These are phyloP conservation scores for Bugulina stolonifera DNA, from an alignment of 2,888 invertebrate genomes.

Conservation along the genomic window DNA sequence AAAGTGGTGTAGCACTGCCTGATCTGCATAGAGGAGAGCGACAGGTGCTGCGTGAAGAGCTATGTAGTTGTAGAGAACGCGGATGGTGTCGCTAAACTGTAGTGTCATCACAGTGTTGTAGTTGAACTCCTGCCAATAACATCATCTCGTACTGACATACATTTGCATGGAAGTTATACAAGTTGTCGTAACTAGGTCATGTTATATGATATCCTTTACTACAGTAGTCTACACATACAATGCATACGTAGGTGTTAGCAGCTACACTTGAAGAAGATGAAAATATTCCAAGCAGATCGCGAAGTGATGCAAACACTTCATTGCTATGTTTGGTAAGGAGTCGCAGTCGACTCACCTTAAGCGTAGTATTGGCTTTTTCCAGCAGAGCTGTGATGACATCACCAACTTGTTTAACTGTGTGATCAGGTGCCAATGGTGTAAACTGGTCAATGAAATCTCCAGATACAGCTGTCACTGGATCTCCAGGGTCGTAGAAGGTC, in stretches of 20 bases:
- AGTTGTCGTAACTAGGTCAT: conserved; percentile 21
- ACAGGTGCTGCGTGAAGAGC: conserved; percentile 69
- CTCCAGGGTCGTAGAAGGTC: background rate
- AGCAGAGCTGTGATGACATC: background rate
- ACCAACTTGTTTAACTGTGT: background rate
- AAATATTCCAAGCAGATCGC: too few relatives aligned
- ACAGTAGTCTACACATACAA: too few relatives aligned
- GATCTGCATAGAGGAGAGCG: conserved; percentile 57
- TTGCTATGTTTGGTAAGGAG: too few relatives aligned
- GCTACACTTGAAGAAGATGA: too few relatives aligned
- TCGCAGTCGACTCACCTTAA: too few relatives aligned
- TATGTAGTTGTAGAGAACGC: conserved; percentile 73
- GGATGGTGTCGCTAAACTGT: conserved; percentile 45
- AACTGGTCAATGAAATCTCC: background rate
- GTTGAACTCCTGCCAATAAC: conserved; percentile 11
- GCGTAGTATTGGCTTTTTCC: background rate
- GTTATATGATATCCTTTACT: too few relatives aligned
- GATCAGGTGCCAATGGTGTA: background rate
- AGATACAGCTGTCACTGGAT: background rate
- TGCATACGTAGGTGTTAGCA: too few relatives aligned
- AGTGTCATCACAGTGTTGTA: background rate
- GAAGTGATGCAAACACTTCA: too few relatives aligned
- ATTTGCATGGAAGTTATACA: conserved; percentile 1
- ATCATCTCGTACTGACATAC: too few relatives aligned
- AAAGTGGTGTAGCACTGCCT: conserved; percentile 34